These are phyloP conservation scores for Rhodinocichla rosea DNA, from an alignment of 2,113 vertebrate species.

Conservation along the genomic window DNA sequence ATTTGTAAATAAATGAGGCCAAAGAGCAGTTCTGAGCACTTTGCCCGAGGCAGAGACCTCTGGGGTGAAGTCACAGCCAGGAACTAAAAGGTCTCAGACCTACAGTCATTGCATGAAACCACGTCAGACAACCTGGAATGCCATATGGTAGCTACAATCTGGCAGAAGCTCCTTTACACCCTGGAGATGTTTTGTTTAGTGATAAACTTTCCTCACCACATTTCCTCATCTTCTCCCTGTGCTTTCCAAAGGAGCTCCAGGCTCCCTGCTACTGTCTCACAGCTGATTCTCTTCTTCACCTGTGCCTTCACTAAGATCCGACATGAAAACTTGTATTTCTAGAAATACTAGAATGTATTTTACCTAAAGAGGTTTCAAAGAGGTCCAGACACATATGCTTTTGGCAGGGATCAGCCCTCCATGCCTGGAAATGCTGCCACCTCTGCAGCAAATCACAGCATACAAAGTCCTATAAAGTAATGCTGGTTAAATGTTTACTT, in stretches of 20 bases:
- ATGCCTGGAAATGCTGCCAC: background rate
- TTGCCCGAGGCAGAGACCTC: background rate
- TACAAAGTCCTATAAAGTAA: background rate
- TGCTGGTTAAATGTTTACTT: background rate
- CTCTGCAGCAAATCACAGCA: background rate
- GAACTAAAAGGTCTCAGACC: background rate
- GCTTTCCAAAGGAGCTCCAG: background rate
- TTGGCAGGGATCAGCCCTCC: background rate
- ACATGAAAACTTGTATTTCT: background rate
- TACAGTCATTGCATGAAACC: background rate
- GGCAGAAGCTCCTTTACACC: background rate
- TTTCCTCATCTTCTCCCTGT: background rate
- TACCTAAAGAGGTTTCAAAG: background rate
- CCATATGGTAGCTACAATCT: background rate
- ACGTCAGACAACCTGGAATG: background rate
- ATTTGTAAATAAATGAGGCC: background rate
- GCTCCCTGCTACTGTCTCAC: background rate
- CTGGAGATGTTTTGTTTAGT: background rate
- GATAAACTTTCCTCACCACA: rapidly evolving
- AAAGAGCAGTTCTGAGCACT: background rate
- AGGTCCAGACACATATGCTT: background rate
- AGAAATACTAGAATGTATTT: background rate
- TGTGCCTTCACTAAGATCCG: rapidly evolving
- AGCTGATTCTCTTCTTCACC: background rate
- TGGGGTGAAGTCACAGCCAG: background rate